Conservation (phyloP, 2,888 invertebrate genomes). For the Shargacucullia verbasci region DNA sequence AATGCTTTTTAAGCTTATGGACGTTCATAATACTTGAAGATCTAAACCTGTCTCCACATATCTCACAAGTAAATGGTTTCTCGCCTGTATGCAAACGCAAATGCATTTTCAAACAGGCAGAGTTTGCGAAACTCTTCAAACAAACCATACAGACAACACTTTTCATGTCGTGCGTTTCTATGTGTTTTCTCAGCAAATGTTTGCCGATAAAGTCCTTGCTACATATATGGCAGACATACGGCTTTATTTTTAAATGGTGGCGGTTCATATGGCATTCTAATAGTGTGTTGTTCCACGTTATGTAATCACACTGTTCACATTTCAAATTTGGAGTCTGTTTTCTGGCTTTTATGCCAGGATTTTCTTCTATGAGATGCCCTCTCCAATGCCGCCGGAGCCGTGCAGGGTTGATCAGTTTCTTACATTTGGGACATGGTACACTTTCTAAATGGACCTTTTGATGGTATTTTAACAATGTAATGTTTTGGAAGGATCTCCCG, state of each 20-base stretch:
- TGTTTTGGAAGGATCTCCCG: slow-evolving; percentile 59
- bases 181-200: slow-evolving; percentile 60
- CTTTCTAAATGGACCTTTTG: slow-evolving; percentile 58
- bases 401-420: slow-evolving; percentile 57
- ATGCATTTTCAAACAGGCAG: slow-evolving; percentile 67
- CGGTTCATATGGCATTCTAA: slow-evolving; percentile 66
- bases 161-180: slow-evolving; percentile 58
- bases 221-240: slow-evolving; percentile 63
- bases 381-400: slow-evolving; percentile 63
- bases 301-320: slow-evolving; percentile 55
- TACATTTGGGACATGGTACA: slow-evolving; percentile 59
- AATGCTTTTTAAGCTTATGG: slow-evolving; percentile 66
- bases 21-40: slow-evolving; percentile 69
- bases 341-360: slow-evolving; percentile 10
- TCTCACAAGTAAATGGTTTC: slow-evolving; percentile 68
- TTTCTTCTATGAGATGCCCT: slow-evolving; percentile 41
- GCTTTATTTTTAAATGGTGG: slow-evolving; percentile 63
- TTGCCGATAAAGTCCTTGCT: slow-evolving; percentile 64
- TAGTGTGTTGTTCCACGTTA: slow-evolving; percentile 49
- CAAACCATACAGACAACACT: slow-evolving; percentile 59
- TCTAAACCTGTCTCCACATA: slow-evolving; percentile 66
- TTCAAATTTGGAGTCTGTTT: slow-evolving; percentile 27
- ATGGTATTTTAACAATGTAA: slow-evolving; percentile 55
- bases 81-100: slow-evolving; percentile 69
- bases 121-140: slow-evolving; percentile 65